These are phyloP conservation scores for Periophthalmodon schlosseri DNA, from an alignment of 2,113 vertebrate species.

Conservation along the genomic window DNA sequence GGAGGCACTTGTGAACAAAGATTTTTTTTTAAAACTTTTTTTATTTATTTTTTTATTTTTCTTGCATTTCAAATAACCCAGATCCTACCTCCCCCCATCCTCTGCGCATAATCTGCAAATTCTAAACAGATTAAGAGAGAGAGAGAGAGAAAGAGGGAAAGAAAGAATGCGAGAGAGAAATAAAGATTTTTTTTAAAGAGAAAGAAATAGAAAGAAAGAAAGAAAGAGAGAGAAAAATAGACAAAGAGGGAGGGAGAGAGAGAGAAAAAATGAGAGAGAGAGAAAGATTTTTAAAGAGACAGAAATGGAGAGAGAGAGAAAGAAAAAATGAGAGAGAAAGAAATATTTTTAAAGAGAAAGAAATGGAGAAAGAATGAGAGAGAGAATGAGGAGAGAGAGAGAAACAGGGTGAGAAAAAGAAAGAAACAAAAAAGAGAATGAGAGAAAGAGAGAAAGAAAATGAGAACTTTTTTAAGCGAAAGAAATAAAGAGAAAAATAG, in stretches of 20 bases:
- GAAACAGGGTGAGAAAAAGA: slow-evolving; percentile 52
- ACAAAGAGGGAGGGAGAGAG: slow-evolving; percentile 29
- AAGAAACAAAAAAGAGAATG: neutral
- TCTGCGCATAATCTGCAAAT: slow-evolving; percentile 12
- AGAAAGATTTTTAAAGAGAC: slow-evolving; percentile 43
- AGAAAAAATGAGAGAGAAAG: slow-evolving; percentile 48
- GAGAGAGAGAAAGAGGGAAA: slow-evolving; percentile 48
- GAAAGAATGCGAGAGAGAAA: slow-evolving; percentile 1
- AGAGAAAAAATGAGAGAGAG: slow-evolving; percentile 47
- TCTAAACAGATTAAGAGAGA: slow-evolving; percentile 67
- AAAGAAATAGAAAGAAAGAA: slow-evolving; percentile 44
- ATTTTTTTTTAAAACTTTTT: slow-evolving; percentile 34
- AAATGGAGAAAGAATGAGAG: neutral
- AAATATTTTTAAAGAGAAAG: slow-evolving; percentile 40
- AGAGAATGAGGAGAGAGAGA: slow-evolving; percentile 42
- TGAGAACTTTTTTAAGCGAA: slow-evolving; percentile 54
- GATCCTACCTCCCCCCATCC: slow-evolving; percentile 60
- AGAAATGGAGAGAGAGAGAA: slow-evolving; percentile 55
- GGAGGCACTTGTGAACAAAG: slow-evolving; percentile 73
- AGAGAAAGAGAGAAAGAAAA: slow-evolving; percentile 32
- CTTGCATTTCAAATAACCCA: slow-evolving; percentile 72
- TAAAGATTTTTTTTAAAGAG: neutral
- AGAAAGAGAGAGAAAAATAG: slow-evolving; percentile 30
- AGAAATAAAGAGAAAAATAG: slow-evolving; percentile 35
- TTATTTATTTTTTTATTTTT: slow-evolving; percentile 61